Percentiles rank a stretch among this genome's conserved stretches.
Conservation (phyloP, 2,888 invertebrate genomes). For the Venusia cambrica region DNA sequence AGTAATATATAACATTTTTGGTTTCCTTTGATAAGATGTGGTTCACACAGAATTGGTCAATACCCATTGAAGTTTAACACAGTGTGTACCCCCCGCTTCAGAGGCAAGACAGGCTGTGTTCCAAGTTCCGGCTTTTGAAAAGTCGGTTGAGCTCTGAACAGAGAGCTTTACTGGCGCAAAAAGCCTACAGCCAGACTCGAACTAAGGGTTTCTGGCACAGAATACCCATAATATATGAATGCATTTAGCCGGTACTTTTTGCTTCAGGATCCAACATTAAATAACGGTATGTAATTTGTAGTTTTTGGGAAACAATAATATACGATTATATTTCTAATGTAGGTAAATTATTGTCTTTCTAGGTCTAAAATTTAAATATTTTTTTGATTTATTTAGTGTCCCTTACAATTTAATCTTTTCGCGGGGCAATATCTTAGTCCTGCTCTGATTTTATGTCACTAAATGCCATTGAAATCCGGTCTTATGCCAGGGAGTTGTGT, state of each 20-base stretch:
- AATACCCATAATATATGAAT: no score
- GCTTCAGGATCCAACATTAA: no score
- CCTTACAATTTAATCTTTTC: no score
- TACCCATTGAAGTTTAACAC: slow-evolving; percentile 3
- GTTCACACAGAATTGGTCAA: slow-evolving; percentile 6
- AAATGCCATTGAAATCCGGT: slow-evolving; percentile 48
- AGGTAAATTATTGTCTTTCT: no score
- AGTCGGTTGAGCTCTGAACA: slow-evolving; percentile 51
- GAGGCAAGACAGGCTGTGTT: slow-evolving; percentile 55
- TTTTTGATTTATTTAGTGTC: no score
- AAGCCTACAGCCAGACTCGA: slow-evolving; percentile 27
- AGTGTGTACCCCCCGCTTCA: slow-evolving; percentile 37
- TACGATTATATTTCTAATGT: no score
- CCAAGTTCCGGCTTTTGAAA: slow-evolving; percentile 54
- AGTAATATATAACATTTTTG: no score
- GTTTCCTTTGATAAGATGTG: not conserved
- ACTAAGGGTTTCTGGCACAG: no score
- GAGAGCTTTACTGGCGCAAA: slow-evolving; percentile 39
- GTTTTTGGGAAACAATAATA: no score
- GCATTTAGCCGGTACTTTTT: no score
- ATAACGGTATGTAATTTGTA: no score
- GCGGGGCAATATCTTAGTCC: not conserved
- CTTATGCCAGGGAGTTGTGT: slow-evolving; percentile 33
- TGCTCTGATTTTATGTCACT: slow-evolving; percentile 30
- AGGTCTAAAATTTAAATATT: no score